A percentile compares a stretch with the other conserved stretches of the same genome.
Conservation (phyloP, 92 coral and sea anemone genomes). For the Pocillopora meandrina region DNA sequence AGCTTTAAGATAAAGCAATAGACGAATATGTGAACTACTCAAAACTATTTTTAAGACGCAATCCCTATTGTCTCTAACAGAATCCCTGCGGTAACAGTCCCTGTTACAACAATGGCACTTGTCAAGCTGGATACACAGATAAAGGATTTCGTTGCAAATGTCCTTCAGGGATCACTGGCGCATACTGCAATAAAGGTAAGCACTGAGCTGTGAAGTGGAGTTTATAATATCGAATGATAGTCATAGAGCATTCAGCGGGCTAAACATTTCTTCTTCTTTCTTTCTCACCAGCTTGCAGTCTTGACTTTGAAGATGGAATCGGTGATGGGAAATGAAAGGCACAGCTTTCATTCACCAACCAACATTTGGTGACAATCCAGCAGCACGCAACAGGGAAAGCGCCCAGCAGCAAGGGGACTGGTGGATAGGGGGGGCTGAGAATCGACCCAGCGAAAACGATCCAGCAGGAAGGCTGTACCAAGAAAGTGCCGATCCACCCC, state of each 20-base stretch:
- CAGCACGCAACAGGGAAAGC: constrained; percentile 43
- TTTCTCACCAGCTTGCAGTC: constrained; percentile 18
- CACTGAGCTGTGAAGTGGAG: not conserved
- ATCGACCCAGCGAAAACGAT: constrained; percentile 41
- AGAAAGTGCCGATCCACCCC: constrained; percentile 15
- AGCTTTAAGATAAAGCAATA: too few relatives aligned
- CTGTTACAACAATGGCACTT: not conserved
- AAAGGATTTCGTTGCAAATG: constrained; percentile 19
- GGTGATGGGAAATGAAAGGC: constrained; percentile 55
- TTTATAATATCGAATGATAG: not conserved
- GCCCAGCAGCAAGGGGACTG: constrained; percentile 59
- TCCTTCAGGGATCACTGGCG: not conserved
- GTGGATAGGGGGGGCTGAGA: constrained; percentile 71
- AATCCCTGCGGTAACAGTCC: constrained; percentile 11
- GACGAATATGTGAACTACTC: too few relatives aligned
- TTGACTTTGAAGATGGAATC: constrained; percentile 63
- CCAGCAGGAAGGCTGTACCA: constrained; percentile 41
- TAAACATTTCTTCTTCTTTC: not conserved
- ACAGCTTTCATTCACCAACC: constrained; percentile 59
- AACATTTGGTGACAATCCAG: constrained; percentile 63
- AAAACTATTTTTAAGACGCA: not conserved
- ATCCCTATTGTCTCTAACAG: not conserved
- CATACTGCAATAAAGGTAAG: not conserved
- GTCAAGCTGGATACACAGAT: constrained; percentile 18
- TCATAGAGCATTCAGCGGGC: too few relatives aligned